Evolutionary conservation across 92 coral and sea anemone genomes (phyloP).

Genomic region (Blastomussa wellsi): DNA sequence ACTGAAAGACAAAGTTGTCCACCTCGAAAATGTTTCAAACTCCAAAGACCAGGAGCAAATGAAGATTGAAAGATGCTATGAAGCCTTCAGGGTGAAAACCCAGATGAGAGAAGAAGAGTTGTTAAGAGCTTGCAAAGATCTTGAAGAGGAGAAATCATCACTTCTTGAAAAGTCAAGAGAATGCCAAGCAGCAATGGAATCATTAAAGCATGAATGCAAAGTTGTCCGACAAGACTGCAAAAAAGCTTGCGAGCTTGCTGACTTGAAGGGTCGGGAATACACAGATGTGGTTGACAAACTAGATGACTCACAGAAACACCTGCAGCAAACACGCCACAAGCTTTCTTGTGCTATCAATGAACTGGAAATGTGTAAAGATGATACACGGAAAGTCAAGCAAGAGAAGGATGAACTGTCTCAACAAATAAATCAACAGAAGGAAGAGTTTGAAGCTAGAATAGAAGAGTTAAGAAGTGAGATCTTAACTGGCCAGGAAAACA

Average conservation of each 20-base stretch:
- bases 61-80: slow-evolving; percentile 65
- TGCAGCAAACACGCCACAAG: slow-evolving; percentile 52
- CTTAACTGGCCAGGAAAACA: neutral
- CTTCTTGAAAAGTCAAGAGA: slow-evolving; percentile 68
- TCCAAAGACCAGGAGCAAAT: slow-evolving; percentile 62
- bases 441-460: slow-evolving; percentile 11
- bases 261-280: slow-evolving; percentile 70
- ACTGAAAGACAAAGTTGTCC: slow-evolving; percentile 52
- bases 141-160: slow-evolving; percentile 56
- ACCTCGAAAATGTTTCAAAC: slow-evolving; percentile 68
- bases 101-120: slow-evolving; percentile 64
- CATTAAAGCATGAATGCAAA: slow-evolving; percentile 67
- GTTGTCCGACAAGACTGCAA: slow-evolving; percentile 73
- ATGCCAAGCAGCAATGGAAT: slow-evolving; percentile 52
- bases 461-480: slow-evolving; percentile 27
- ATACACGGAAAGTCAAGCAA: slow-evolving; percentile 17
- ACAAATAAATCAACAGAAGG: slow-evolving; percentile 19
- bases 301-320: slow-evolving; percentile 68
- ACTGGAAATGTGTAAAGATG: slow-evolving; percentile 24
- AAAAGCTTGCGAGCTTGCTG: slow-evolving; percentile 79
- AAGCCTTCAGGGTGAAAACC: slow-evolving; percentile 62
- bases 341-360: slow-evolving; percentile 36
- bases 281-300: slow-evolving; percentile 75
- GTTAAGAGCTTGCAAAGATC: slow-evolving; percentile 50
- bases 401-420: slow-evolving; percentile 29